These are phyloP conservation scores for Pangasianodon gigas DNA, from an alignment of 2,113 vertebrate species.

Conservation along the genomic window DNA sequence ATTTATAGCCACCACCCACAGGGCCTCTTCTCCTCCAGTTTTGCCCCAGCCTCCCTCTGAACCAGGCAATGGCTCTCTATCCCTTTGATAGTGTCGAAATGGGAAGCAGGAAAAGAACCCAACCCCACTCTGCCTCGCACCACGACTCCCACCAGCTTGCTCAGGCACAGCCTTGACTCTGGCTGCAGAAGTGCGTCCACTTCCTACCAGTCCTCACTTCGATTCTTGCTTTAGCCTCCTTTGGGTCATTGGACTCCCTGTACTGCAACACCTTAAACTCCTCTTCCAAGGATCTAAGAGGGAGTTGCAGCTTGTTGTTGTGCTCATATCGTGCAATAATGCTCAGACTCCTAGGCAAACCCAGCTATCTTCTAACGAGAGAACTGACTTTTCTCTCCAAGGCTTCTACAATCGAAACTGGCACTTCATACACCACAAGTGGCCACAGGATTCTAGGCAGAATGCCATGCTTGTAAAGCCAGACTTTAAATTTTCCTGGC, in stretches of 20 bases:
- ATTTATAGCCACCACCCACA: neutral
- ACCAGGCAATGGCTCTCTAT: neutral
- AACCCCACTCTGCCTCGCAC: neutral
- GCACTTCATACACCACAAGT: neutral
- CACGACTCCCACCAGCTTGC: neutral
- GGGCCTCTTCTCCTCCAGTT: neutral
- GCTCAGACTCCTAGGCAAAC: slow-evolving; percentile 14
- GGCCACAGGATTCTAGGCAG: neutral
- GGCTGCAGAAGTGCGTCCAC: neutral
- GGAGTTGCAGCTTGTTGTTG: slow-evolving; percentile 31
- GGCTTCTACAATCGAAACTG: neutral
- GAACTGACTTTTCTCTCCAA: slow-evolving; percentile 13
- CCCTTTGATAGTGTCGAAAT: neutral
- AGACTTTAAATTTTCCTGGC: neutral
- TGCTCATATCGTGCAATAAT: slow-evolving; percentile 6
- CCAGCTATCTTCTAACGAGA: neutral
- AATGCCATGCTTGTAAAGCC: neutral
- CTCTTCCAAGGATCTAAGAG: slow-evolving; percentile 3
- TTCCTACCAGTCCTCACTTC: slow-evolving; percentile 11
- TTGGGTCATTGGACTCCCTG: slow-evolving; percentile 23
- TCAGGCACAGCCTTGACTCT: slow-evolving; percentile 6
- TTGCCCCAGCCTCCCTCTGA: neutral
- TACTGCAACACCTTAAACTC: slow-evolving; percentile 14
- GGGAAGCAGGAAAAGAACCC: neutral
- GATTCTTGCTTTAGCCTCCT: neutral